These are phyloP conservation scores for Phalacrocorax brasilianus DNA, from an alignment of 2,113 vertebrate genomes.

Conservation along the genomic window DNA sequence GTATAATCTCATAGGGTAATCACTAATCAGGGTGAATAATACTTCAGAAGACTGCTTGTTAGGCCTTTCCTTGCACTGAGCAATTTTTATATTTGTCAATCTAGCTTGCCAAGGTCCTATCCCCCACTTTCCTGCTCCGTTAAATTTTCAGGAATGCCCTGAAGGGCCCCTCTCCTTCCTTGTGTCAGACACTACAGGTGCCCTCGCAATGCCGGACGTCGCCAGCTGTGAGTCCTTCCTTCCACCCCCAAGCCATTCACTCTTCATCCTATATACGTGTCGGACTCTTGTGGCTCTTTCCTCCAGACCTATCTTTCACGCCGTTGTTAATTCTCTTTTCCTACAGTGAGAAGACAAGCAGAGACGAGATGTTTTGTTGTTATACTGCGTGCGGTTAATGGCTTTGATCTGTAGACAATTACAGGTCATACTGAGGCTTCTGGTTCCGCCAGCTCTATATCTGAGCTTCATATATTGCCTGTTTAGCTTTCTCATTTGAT, in stretches of 20 bases:
- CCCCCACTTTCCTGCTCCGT: background rate
- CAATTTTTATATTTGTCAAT: background rate
- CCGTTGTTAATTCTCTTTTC: background rate
- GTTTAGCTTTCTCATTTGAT: slow-evolving; percentile 3
- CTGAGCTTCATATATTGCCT: background rate
- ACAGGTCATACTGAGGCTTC: background rate
- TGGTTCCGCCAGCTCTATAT: background rate
- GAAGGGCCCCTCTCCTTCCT: background rate
- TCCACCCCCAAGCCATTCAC: background rate
- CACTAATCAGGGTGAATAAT: background rate
- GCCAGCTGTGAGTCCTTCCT: background rate
- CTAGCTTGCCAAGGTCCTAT: background rate
- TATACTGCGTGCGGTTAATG: background rate
- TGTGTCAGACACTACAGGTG: background rate
- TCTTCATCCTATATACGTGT: background rate
- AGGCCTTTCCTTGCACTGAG: background rate
- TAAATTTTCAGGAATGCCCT: background rate
- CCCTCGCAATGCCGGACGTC: background rate
- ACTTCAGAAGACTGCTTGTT: background rate
- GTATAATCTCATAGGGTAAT: background rate
- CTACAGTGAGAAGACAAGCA: background rate
- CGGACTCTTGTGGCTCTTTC: background rate
- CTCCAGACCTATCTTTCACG: background rate
- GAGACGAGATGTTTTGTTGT: slow-evolving; percentile 24
- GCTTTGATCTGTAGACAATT: slow-evolving; percentile 3